Conservation (phyloP, 2,797 vertebrate species). For the Coracias cyanogaster region DNA sequence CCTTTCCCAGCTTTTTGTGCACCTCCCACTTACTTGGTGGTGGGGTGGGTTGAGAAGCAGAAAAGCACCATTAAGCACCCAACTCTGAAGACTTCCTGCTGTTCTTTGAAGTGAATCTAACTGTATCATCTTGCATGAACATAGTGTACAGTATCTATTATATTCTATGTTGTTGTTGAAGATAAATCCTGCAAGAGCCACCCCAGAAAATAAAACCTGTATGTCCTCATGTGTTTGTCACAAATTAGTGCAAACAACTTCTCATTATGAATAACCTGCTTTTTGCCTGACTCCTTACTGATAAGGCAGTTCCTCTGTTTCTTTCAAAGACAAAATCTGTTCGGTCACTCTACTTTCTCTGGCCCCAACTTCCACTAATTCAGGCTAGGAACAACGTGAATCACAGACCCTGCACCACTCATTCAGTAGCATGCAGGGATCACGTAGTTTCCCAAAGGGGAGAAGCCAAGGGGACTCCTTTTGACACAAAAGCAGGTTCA, state of each 20-base stretch:
- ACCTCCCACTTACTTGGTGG: rapidly evolving
- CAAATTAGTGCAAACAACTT: not conserved
- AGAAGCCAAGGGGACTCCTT: not conserved
- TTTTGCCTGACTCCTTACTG: not conserved
- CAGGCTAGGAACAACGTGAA: not conserved
- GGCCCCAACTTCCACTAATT: not conserved
- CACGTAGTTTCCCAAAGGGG: not conserved
- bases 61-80: not conserved
- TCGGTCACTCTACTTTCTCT: not conserved
- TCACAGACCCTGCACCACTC: not conserved
- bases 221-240: not conserved
- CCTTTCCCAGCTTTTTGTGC: not conserved
- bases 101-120: not conserved
- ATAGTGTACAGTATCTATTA: not conserved
- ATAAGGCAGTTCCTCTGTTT: not conserved
- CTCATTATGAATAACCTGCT: not conserved
- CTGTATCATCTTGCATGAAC: not conserved
- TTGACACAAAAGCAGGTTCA: not conserved
- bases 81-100: not conserved
- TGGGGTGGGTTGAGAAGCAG: not conserved
- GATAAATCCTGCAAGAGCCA: not conserved
- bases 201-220: not conserved
- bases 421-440: not conserved
- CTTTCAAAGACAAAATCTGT: not conserved
- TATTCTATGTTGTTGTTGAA: not conserved